Evolutionary conservation across 1,140 invertebrate genomes (phyloP), one percentile per base, ranked within the genome.

Genomic region (Trichomalopsis sarcophagae): DNA sequence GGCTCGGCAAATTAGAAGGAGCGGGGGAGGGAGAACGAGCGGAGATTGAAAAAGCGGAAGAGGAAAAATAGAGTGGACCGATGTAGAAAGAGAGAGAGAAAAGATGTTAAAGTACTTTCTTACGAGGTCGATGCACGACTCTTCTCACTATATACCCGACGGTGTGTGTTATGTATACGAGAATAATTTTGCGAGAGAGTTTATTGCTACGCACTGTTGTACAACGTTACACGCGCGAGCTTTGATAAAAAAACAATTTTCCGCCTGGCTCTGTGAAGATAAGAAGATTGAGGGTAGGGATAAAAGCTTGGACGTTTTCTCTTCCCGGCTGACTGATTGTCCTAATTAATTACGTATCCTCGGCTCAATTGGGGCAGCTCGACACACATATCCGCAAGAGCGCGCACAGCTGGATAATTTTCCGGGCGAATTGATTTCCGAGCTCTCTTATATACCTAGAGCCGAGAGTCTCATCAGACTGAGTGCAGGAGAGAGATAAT

Each of bases 311-410:
- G 62, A n/a, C 23, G 23, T 21, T 17, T 40, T 71, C 66, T 81
- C 55, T 81, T 30, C 71, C 27, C 27, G 21, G 21, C n/a, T 75
- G 68, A 81, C 77, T 75, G 84, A 84, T 81, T 79, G 76, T 79
- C 33, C 62, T 71, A 84, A 84, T 84, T 84, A 73, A 84, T 84
- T 84, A 79, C 62, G 55, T 84, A 84, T 73, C 17, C 76, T 73
- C 27, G 21, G 11, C 23, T 77, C n/a, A 6, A 83, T 77, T 50
- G 36, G 27, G 74, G 23, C 82, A 69, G 68, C 62, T 9, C 33
- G 11, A 71, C 10, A 71, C 11, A 21, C 62, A 74, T 44, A 44
- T 44, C 10, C 40, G 10, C 40, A 44, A 44, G 27, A 27, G n/a
- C 55, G 14, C 33, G 55, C 50, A 21, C 55, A 77, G 50, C 40